Evolutionary conservation across 2,888 invertebrate species (phyloP), one percentile per base, ranked within the genome.

Genomic region (Drosophila rubida): DNA sequence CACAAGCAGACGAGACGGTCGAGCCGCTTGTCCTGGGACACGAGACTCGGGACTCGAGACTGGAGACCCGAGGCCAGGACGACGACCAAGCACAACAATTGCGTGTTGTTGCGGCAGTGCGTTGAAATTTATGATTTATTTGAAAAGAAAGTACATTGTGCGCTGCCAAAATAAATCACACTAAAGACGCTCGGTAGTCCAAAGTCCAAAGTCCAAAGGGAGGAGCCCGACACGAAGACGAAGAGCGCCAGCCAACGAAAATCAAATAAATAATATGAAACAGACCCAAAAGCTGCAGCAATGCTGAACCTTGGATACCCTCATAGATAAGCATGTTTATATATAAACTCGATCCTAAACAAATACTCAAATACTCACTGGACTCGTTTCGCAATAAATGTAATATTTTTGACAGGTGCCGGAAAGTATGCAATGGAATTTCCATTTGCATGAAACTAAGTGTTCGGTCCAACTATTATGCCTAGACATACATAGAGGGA

Each of bases 61-160:
- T 6, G 13, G 32, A 44, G 30, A 30, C 42, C 27, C 30, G 46
- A 16, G 46, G 16, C 30, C 23, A 42, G 39, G 39, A 37, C 23
- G 23, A 9, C 50, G 37, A 23, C 2, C 22, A 25, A 27, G 16
- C 41, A 67, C 54, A 80, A 63, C 60, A 64, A 70, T 65, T 72
- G 71, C 61, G 62, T 62, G 54, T 66, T 68, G 73, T 59, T 66
- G 60, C 71, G 50, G 71, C 81, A 67, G 62, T 78, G 81, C 73
- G 88, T 80, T 80, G 89, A 88, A 87, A 86, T 86, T 87, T 86
- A 88, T 86, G 86, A 86, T 86, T 86, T 88, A 88, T 86, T 86
- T 87, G 80, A 79, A 77, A 79, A 68, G 74, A 84, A 87, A 87
- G 87, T 88, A 87, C 88, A 84, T 84, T 80, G 80, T 80, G 72